Conservation (phyloP, 2,888 invertebrate genomes). For the Gryllus longicercus region DNA sequence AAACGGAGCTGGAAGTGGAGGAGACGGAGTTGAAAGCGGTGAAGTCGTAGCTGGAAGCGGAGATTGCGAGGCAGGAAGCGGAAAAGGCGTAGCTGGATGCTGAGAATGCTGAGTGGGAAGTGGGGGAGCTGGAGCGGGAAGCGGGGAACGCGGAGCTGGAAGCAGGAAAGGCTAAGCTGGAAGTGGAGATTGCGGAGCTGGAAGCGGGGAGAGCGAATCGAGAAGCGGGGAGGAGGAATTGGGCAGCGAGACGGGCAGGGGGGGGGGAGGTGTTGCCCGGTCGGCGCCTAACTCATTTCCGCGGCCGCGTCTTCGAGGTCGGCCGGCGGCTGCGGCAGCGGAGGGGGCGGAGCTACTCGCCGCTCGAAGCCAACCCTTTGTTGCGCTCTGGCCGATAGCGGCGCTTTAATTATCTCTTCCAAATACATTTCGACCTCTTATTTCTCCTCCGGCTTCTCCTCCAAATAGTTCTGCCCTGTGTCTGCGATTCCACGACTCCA, state of each 20-base stretch:
- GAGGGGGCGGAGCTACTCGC: too few relatives aligned
- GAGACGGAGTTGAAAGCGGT: background rate
- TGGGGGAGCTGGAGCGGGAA: background rate
- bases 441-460: background rate
- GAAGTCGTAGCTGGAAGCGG: background rate
- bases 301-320: background rate
- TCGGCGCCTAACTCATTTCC: constrained; percentile 17
- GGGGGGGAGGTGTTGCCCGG: background rate
- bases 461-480: background rate
- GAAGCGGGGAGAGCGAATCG: background rate
- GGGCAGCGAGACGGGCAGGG: background rate
- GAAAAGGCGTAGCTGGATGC: background rate
- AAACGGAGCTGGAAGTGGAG: background rate
- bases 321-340: background rate
- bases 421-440: constrained; percentile 5
- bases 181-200: background rate
- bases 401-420: constrained; percentile 17
- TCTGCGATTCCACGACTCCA: background rate
- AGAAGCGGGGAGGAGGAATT: background rate
- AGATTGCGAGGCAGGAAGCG: background rate
- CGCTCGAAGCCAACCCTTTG: constrained; percentile 17
- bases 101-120: background rate
- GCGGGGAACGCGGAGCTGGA: background rate
- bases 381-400: constrained; percentile 4
- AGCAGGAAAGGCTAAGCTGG: background rate